Percentiles rank a stretch among this genome's conserved stretches.
Evolutionary conservation across 2,888 invertebrate genomes (phyloP).

Genomic region (Watsonalla binaria): DNA sequence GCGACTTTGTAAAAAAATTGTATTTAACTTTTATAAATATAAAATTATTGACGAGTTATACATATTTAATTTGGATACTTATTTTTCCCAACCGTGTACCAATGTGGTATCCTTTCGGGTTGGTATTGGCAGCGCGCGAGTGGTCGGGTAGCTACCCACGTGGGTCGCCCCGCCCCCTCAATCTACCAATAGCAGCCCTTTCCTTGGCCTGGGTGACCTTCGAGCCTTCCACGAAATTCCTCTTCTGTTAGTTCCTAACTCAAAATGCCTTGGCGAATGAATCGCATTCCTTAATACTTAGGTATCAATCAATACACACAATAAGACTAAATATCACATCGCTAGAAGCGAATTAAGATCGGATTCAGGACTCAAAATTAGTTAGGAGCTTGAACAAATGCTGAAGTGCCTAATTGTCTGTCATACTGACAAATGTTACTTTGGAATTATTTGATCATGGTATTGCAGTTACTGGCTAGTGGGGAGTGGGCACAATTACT

Average conservation of each 20-base stretch:
- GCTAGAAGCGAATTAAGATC: neutral
- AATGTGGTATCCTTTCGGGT: constrained; percentile 10
- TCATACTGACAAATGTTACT: too few species aligned
- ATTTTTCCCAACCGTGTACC: constrained; percentile 3
- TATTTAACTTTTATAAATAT: constrained; percentile 2
- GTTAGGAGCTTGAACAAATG: too few species aligned
- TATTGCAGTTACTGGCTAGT: too few species aligned
- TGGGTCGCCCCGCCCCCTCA: constrained; percentile 40
- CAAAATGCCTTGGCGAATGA: constrained; percentile 33
- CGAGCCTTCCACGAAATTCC: constrained; percentile 26
- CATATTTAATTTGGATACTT: too few species aligned
- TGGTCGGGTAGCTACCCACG: constrained; percentile 28
- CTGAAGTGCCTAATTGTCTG: too few species aligned
- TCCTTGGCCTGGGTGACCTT: constrained; percentile 32
- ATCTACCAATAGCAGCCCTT: constrained; percentile 41
- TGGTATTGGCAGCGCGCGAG: neutral
- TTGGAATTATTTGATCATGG: too few species aligned
- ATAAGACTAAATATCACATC: neutral
- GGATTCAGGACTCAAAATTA: too few species aligned
- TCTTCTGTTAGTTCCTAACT: constrained; percentile 13
- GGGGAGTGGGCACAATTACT: too few species aligned
- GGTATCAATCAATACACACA: neutral
- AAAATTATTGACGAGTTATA: too few species aligned
- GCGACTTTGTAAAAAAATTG: constrained; percentile 16
- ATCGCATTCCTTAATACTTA: constrained; percentile 6